These are phyloP conservation scores for Poecile atricapillus DNA, from an alignment of 2,113 vertebrate species.

Conservation along the genomic window DNA sequence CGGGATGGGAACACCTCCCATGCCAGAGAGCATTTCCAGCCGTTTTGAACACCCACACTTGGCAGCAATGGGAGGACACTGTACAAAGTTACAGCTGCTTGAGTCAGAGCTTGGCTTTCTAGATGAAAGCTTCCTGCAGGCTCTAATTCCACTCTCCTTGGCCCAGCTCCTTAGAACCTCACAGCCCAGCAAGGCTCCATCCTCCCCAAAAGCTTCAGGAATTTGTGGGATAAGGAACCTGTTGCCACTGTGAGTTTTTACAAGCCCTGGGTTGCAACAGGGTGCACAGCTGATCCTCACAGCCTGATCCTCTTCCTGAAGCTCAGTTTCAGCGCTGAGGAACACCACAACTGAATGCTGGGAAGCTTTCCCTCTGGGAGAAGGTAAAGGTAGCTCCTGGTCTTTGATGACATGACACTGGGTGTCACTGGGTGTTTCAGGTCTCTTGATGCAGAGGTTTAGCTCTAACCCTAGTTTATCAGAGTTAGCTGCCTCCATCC, in stretches of 20 bases:
- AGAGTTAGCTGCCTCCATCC: background rate
- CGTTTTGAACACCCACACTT: fast-evolving
- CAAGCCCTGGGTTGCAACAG: background rate
- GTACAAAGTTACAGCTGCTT: background rate
- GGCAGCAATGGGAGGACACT: background rate
- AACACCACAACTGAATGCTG: background rate
- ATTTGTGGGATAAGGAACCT: background rate
- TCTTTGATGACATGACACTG: fast-evolving
- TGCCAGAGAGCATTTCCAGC: background rate
- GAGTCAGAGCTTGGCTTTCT: background rate
- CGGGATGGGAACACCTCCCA: background rate
- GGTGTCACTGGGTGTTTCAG: background rate
- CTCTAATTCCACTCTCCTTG: background rate
- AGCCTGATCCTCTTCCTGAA: background rate
- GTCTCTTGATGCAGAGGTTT: background rate
- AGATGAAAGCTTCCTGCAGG: background rate
- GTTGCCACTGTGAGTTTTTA: fast-evolving
- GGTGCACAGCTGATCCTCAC: background rate
- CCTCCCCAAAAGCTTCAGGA: background rate
- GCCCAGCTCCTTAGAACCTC: background rate
- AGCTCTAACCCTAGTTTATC: background rate
- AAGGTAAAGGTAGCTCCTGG: background rate
- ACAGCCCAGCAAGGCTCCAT: background rate
- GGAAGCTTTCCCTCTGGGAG: background rate
- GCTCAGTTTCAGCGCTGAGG: background rate